These are phyloP conservation scores for Vulpes lagopus DNA, from an alignment of 2,113 vertebrate genomes.

Conservation along the genomic window DNA sequence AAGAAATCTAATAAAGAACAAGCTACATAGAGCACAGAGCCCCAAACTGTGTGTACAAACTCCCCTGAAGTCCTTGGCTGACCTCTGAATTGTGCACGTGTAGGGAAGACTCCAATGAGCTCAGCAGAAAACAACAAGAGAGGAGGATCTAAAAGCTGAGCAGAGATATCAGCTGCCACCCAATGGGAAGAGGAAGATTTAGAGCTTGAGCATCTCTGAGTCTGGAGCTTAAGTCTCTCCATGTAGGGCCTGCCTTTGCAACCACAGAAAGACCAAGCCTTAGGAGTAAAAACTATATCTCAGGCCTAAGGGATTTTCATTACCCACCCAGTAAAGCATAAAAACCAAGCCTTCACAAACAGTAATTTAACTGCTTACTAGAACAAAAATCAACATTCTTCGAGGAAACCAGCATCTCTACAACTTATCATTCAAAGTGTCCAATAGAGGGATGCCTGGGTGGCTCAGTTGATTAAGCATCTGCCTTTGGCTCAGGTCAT, in stretches of 20 bases:
- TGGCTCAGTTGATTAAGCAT: no score
- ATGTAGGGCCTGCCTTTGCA: background rate
- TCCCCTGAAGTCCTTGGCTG: background rate
- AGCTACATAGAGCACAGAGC: background rate
- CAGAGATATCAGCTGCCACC: background rate
- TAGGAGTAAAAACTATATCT: background rate
- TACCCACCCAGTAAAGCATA: background rate
- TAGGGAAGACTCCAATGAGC: background rate
- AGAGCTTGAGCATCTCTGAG: background rate
- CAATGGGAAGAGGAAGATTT: background rate
- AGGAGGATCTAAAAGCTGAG: background rate
- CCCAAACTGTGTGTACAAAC: background rate
- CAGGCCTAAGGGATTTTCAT: background rate
- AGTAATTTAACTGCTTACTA: background rate
- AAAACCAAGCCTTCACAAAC: conserved; percentile 23
- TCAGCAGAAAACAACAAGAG: background rate
- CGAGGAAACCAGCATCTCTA: background rate
- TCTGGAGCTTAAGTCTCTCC: background rate
- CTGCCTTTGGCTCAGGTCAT: no score
- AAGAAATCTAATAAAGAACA: background rate
- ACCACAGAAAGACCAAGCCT: background rate
- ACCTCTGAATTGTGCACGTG: background rate
- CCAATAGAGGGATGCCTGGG: no score
- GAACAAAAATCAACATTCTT: conserved; percentile 22
- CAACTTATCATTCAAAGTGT: background rate